phyloP scores from a whole-genome alignment of 2,888 invertebrate species.

The Pomacea canaliculata region DNA sequence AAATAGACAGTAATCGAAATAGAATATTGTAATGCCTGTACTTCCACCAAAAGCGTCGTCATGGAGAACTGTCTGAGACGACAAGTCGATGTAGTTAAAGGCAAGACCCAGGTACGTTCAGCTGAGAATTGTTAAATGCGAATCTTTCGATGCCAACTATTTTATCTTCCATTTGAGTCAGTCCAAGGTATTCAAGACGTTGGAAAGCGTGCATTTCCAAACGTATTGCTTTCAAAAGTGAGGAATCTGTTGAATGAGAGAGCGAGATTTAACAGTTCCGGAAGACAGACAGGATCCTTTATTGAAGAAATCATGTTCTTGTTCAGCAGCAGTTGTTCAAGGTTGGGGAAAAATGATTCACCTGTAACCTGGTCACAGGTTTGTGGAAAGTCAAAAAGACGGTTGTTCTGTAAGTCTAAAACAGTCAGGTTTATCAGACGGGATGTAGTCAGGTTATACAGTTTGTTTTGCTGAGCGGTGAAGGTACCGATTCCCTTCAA shows the following conservation, averaged over 20 bases:
- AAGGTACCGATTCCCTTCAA: no score
- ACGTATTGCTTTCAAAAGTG: background rate
- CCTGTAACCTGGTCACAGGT: constrained; percentile 6
- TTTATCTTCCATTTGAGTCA: constrained; percentile 16
- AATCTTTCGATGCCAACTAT: background rate
- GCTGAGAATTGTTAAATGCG: constrained; percentile 9
- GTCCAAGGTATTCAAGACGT: background rate
- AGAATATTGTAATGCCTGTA: background rate
- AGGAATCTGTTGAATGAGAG: constrained; percentile 16
- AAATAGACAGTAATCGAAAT: constrained; percentile 12
- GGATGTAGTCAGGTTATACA: background rate
- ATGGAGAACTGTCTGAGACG: background rate
- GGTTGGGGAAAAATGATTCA: no score
- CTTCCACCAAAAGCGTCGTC: constrained; percentile 15
- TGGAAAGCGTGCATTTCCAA: background rate
- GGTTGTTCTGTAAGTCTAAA: constrained; percentile 22
- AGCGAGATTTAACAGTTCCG: background rate
- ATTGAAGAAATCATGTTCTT: constrained; percentile 4
- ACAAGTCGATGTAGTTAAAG: constrained; percentile 22
- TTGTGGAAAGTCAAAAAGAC: constrained; percentile 10
- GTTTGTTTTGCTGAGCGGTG: background rate
- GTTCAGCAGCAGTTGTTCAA: no score
- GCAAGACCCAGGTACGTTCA: constrained; percentile 16
- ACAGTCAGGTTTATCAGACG: background rate
- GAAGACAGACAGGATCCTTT: constrained; percentile 4